These are phyloP conservation scores for Beaufortia kweichowensis DNA, from an alignment of 2,113 vertebrate genomes.

Conservation along the genomic window DNA sequence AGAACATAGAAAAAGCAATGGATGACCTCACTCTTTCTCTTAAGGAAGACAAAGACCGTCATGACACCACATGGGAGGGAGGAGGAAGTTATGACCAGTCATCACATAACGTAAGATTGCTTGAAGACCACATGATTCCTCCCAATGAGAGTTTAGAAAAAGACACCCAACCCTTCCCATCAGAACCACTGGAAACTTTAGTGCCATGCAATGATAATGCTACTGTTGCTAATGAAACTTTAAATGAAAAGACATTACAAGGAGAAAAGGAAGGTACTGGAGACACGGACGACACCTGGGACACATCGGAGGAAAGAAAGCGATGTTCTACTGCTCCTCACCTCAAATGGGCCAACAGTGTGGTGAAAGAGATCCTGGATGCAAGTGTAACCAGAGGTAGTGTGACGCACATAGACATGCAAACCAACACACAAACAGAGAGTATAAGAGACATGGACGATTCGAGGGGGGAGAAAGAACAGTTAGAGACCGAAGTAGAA, in stretches of 20 bases:
- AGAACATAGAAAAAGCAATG: slow-evolving; percentile 24
- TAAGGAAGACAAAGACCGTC: neutral
- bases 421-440: slow-evolving; percentile 46
- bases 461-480: slow-evolving; percentile 40
- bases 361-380: slow-evolving; percentile 70
- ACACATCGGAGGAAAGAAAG: slow-evolving; percentile 61
- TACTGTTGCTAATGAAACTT: neutral
- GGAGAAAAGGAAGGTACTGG: neutral
- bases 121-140: slow-evolving; percentile 8
- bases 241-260: slow-evolving; percentile 12
- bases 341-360: slow-evolving; percentile 73
- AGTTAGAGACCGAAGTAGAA: slow-evolving; percentile 22
- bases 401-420: slow-evolving; percentile 5
- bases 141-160: slow-evolving; percentile 14
- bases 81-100: slow-evolving; percentile 8
- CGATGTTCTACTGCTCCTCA: slow-evolving; percentile 71
- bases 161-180: slow-evolving; percentile 4
- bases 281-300: slow-evolving; percentile 49
- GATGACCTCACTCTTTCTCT: slow-evolving; percentile 11
- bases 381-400: slow-evolving; percentile 54
- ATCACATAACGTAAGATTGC: slow-evolving; percentile 5
- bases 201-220: neutral
- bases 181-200: neutral
- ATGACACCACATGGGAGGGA: neutral
- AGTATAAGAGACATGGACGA: slow-evolving; percentile 19